Base-by-base conservation (phyloP, 2,888 invertebrate genomes). In the Cybosia mesomella region DNA sequence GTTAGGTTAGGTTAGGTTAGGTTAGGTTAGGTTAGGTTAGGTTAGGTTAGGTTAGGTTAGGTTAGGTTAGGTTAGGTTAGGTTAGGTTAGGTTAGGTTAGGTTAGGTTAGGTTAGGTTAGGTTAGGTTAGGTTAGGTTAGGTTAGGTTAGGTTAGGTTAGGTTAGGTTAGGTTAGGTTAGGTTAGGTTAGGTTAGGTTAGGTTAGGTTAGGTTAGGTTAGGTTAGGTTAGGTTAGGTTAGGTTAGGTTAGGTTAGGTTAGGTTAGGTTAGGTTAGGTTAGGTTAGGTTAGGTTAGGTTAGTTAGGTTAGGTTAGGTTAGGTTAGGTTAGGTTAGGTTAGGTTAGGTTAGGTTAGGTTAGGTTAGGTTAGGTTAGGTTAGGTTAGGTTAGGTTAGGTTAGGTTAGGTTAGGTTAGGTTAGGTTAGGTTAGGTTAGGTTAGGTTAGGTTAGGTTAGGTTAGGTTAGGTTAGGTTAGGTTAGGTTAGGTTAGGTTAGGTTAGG, bases 391-490 rank as follows among this genome's bases (percentile, higher is more conserved):
- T 79, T 77, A 74, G 75, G 74, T 75, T 79, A 73, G 79, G 77
- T 75, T 76, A 73, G 75, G 76, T 75, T 74, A 74, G 75, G 78
- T 77, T 75, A 59, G 63, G 64, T 49, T 59, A 59, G 58, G 69
- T 60, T 67, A 64, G 64, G 71, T 72, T 72, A 72, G 72, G 72
- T 72, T 72, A 72, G 72, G 72, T 72, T 72, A 65, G 66, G 72
- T 68, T 66, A 64, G 68, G 68, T 68, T 68, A 68, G 72, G 69
- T 72, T 72, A 72, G 72, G 72, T 72, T 72, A 72, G 73, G 73
- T 73, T 73, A 71, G 73, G 73, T 73, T 73, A 63, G 63, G 63
- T 78, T 80, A 80, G 80, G 80, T 80, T 80, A 78, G 82, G 80
- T 82, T 80, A 76, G 78, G 78, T 78, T 78, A 77, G 80, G 77